Evolutionary conservation across 2,113 vertebrate genomes (phyloP), one percentile per base, ranked within the genome.

Genomic region (Prunella himalayana): DNA sequence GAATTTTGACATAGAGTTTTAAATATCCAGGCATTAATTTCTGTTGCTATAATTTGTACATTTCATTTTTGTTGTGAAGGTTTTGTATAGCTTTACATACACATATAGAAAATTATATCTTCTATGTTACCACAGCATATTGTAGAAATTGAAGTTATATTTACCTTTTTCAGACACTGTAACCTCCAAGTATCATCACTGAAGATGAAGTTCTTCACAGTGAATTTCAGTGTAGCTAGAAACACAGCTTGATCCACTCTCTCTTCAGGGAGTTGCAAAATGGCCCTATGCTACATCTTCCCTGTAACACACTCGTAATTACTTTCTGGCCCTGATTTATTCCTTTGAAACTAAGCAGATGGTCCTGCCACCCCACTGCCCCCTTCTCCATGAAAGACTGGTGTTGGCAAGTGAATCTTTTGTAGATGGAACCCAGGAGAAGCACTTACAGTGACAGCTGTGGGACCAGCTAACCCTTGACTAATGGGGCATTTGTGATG

Each of bases 401-500:
- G 0, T 33, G 27, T 56, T 96, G 88, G 93, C 92, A 94, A 88
- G 44, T 11, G 18, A 80, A 44, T 75, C 49, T 28, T 93, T 86
- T 83, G 56, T 73, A 64, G 76, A 71, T 3, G 1, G 49, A 95
- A 49, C 69, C 65, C 45, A 53, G 69, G 86, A 81, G 37, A 86
- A 51, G 57, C 17, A 49, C 44, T 86, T 53, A 10, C 13, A 31
- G 86, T 86, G 92, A 94, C 96, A 96, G 95, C 90, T 95, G 93
- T 94, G 85, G 82, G 82, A 92, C 92, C 53, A 93, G 76, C 72
- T 93, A 96, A 96, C 92, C 93, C 92, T 96, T 96, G 79, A 90
- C 76, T 95, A 93, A 96, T 81, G 76, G 90, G 88, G 88, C 92
- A 92, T 88, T 71, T 71, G 49, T 95, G 95, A 96, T 88, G 86